Evolutionary conservation across 2,888 invertebrate species (phyloP).

Genomic region (Polydrusus cervinus): DNA sequence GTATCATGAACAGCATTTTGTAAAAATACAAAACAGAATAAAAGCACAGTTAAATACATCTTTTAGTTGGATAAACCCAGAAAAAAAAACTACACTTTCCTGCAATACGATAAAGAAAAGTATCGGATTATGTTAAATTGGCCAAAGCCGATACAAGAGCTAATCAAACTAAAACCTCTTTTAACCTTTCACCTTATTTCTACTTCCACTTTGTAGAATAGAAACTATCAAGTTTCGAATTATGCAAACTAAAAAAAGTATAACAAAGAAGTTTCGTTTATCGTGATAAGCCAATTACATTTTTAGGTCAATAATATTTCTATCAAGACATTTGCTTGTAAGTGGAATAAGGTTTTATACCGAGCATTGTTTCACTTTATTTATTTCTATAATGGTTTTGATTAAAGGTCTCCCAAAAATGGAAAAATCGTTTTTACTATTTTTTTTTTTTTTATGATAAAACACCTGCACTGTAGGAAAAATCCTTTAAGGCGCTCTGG

Average conservation of each 20-base stretch:
- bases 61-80: too few relatives aligned
- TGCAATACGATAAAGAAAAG: too few relatives aligned
- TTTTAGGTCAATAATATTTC: slow-evolving; percentile 1
- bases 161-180: not conserved
- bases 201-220: not conserved
- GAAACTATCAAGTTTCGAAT: slow-evolving; percentile 9
- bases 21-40: not conserved
- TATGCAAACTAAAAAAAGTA: not conserved
- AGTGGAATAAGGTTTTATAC: not conserved
- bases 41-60: not conserved
- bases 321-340: slow-evolving; percentile 8
- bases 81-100: too few relatives aligned
- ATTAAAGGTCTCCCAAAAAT: too few relatives aligned
- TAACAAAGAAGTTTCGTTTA: not conserved
- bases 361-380: not conserved
- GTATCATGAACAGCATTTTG: too few relatives aligned
- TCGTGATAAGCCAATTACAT: slow-evolving; percentile 6
- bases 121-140: too few relatives aligned
- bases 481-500: too few relatives aligned
- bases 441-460: too few relatives aligned
- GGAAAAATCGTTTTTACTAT: too few relatives aligned
- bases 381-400: too few relatives aligned
- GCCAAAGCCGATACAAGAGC: too few relatives aligned
- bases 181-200: slow-evolving; percentile 2
- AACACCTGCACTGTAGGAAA: too few relatives aligned